Percentiles rank a stretch among this genome's conserved stretches.
These are phyloP conservation scores for Melinopterus prodromus DNA, from an alignment of 2,888 invertebrate species.

Conservation along the genomic window DNA sequence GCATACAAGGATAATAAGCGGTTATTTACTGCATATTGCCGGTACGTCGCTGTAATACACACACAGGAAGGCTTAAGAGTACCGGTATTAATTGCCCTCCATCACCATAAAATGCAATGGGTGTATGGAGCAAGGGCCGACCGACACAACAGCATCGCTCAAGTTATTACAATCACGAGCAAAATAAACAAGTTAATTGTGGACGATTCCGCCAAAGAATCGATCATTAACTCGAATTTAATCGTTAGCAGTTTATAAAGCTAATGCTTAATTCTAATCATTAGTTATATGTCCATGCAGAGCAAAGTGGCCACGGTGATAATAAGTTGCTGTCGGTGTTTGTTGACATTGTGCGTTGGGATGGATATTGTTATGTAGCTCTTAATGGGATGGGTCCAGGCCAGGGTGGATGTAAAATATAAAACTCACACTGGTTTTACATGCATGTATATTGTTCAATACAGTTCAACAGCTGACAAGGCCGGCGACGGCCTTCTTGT, in stretches of 20 bases:
- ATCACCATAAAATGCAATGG: conserved; percentile 26
- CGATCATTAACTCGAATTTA: conserved; percentile 20
- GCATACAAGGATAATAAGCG: conserved; percentile 27
- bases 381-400: no score
- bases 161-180: conserved; percentile 24
- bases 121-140: conserved; percentile 19
- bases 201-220: conserved; percentile 24
- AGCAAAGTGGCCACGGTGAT: not conserved
- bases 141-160: conserved; percentile 20
- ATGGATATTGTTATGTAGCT: no score
- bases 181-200: conserved; percentile 27
- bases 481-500: no score
- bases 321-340: not conserved
- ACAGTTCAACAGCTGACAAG: no score
- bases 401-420: no score
- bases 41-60: conserved; percentile 25
- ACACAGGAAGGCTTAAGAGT: conserved; percentile 26
- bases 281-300: conserved; percentile 10
- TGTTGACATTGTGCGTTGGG: not conserved
- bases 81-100: conserved; percentile 24
- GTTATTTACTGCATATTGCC: conserved; percentile 34
- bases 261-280: conserved; percentile 24
- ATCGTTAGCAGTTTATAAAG: conserved; percentile 25
- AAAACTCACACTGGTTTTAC: no score
- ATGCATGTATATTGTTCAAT: no score